Conservation (phyloP, 1,140 invertebrate species). For the Laodelphax striatellus region DNA sequence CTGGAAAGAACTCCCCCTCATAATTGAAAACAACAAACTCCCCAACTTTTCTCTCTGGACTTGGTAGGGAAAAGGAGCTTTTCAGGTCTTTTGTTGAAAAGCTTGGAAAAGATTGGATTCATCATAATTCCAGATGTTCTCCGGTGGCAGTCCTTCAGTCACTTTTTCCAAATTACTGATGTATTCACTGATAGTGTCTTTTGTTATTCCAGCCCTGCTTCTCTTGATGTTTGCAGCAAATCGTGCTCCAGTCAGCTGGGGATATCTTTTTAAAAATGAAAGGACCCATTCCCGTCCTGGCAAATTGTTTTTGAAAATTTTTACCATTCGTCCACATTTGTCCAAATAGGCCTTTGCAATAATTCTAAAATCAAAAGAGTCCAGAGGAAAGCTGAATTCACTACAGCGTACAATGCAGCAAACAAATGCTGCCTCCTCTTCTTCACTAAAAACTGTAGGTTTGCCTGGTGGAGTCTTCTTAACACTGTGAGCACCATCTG, state of each 20-base stretch:
- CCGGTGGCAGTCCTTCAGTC: conserved; percentile 26
- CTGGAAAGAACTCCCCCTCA: conserved; percentile 11
- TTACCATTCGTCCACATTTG: conserved; percentile 6
- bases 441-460: not conserved
- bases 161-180: conserved; percentile 24
- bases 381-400: conserved; percentile 8
- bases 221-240: conserved; percentile 26
- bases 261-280: conserved; percentile 23
- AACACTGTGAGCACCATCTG: not conserved
- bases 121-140: conserved; percentile 33
- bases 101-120: conserved; percentile 33
- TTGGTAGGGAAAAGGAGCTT: not conserved
- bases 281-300: conserved; percentile 25
- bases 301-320: conserved; percentile 24
- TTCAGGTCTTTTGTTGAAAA: not conserved
- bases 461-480: not conserved
- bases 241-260: conserved; percentile 18
- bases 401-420: not conserved
- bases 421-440: conserved; percentile 6
- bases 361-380: conserved; percentile 5
- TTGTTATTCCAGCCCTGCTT: conserved; percentile 16
- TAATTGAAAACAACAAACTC: conserved; percentile 4
- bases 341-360: conserved; percentile 5
- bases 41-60: not conserved
- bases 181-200: conserved; percentile 21